These are phyloP conservation scores for Scomberomorus guttatus DNA, from an alignment of 2,797 vertebrate species.

Conservation along the genomic window DNA sequence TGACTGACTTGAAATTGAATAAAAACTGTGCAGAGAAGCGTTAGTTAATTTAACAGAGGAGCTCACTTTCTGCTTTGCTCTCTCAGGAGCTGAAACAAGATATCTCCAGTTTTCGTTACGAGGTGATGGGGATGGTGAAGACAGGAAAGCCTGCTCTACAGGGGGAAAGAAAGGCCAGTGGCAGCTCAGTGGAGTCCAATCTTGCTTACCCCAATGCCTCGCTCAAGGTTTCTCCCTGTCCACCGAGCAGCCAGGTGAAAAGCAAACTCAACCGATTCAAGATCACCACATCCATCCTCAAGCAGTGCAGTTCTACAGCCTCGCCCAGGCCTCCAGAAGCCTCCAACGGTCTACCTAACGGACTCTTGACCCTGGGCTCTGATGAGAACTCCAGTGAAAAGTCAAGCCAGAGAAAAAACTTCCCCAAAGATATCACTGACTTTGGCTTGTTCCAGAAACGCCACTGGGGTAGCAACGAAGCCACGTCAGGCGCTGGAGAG, in stretches of 20 bases:
- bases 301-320: constrained; percentile 78
- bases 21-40: background rate
- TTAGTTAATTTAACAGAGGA: background rate
- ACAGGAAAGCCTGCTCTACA: constrained; percentile 88
- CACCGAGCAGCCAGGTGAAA: constrained; percentile 83
- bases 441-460: constrained; percentile 90
- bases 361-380: constrained; percentile 77
- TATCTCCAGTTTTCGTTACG: constrained; percentile 98
- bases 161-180: constrained; percentile 74
- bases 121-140: constrained; percentile 96
- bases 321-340: constrained; percentile 84
- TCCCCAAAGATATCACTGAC: constrained; percentile 88
- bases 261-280: constrained; percentile 92
- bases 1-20: constrained; percentile 13
- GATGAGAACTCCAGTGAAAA: constrained; percentile 56
- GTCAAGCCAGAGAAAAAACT: constrained; percentile 84
- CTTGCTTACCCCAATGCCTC: constrained; percentile 87
- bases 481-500: constrained; percentile 54
- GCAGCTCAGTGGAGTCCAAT: constrained; percentile 71
- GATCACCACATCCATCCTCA: constrained; percentile 91
- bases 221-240: constrained; percentile 80
- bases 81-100: constrained; percentile 97
- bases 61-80: constrained; percentile 22
- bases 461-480: constrained; percentile 76
- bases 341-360: constrained; percentile 88